phyloP scores from a whole-genome alignment of 1,140 invertebrate species.

The Drosophila oshimai region DNA sequence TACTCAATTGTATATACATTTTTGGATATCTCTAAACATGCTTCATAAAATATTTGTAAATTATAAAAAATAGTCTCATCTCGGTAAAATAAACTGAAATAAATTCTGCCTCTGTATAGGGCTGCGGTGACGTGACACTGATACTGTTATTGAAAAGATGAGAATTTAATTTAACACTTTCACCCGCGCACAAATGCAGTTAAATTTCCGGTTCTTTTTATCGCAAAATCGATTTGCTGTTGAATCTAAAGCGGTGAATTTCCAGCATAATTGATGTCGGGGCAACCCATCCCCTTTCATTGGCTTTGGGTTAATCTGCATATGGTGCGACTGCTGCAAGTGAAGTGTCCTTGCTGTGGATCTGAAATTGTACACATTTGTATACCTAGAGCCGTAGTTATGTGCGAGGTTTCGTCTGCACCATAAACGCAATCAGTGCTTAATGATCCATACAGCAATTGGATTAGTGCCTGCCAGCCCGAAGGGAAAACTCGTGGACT shows the following conservation, averaged over 20 bases:
- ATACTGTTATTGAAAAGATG: not conserved
- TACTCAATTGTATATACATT: too few relatives aligned
- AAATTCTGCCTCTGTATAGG: not conserved
- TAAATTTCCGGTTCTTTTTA: conserved; percentile 10
- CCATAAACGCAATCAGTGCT: conserved; percentile 74
- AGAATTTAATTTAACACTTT: conserved; percentile 47
- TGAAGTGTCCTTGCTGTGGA: conserved; percentile 21
- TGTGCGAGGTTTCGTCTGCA: conserved; percentile 22
- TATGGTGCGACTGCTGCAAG: conserved; percentile 24
- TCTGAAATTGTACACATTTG: not conserved
- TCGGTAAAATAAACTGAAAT: not conserved
- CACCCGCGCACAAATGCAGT: conserved; percentile 20
- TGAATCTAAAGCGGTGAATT: conserved; percentile 30
- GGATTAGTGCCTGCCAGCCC: conserved; percentile 61
- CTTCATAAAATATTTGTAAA: too few relatives aligned
- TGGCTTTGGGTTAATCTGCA: conserved; percentile 56
- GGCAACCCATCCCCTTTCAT: not conserved
- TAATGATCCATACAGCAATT: conserved; percentile 74
- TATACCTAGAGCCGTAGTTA: not conserved
- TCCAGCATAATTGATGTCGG: conserved; percentile 35
- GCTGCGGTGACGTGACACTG: not conserved
- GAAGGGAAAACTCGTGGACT: conserved; percentile 23
- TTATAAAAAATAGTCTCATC: too few relatives aligned
- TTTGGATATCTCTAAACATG: too few relatives aligned
- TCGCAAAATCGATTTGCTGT: conserved; percentile 40